Percentiles rank a stretch among this genome's conserved stretches.
Evolutionary conservation across 2,797 vertebrate genomes (phyloP).

Genomic region (Cheracebus regulus): DNA sequence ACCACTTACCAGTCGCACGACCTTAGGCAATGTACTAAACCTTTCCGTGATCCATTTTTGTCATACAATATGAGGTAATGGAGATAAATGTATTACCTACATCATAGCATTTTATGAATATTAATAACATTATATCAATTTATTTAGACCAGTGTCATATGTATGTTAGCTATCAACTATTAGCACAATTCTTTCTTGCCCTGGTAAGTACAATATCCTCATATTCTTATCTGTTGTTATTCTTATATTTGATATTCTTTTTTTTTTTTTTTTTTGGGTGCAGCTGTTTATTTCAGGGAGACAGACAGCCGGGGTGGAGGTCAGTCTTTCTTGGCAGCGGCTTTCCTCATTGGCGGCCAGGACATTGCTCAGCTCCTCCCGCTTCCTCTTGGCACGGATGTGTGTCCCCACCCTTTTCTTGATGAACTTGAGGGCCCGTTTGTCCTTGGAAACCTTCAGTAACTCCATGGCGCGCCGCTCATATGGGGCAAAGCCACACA

Average conservation of each 20-base stretch:
- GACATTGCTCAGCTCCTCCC: too few species aligned
- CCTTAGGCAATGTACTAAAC: neutral
- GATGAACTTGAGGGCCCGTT: too few species aligned
- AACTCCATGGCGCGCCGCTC: too few species aligned
- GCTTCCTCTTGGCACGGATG: too few species aligned
- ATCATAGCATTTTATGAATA: neutral
- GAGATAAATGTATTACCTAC: neutral
- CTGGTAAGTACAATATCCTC: neutral
- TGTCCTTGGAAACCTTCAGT: too few species aligned
- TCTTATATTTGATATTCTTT: neutral
- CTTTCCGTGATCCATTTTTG: neutral
- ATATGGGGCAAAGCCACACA: too few species aligned
- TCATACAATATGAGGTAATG: neutral
- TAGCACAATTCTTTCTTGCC: neutral
- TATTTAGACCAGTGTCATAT: neutral
- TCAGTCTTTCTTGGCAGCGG: too few species aligned
- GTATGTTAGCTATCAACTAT: neutral
- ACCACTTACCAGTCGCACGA: neutral
- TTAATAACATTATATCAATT: neutral
- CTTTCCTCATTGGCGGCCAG: too few species aligned
- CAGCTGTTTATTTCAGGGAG: too few species aligned
- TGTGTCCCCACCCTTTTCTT: too few species aligned
- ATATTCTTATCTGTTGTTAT: neutral
- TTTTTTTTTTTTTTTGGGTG: too few species aligned
- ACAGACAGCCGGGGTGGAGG: too few species aligned